Base-by-base conservation (phyloP, 2,797 vertebrate species). In the Sorex maritimensis region DNA sequence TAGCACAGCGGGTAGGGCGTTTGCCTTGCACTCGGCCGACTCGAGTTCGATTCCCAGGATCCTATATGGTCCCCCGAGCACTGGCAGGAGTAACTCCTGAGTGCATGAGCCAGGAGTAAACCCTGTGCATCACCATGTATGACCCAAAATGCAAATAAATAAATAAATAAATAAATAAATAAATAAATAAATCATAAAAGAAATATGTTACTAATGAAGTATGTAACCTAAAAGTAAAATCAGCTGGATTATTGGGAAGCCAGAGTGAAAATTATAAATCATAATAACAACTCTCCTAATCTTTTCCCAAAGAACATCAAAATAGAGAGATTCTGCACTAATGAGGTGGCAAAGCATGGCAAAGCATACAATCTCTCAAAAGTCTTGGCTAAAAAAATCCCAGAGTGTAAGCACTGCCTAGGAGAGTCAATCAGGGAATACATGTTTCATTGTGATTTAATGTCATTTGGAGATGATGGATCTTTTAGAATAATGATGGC, bases 141-240 rank as follows among this genome's bases (percentile, higher is more conserved):
- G 34, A 34, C 34, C 34, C 34, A 34, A 34, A 34, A 34, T 34
- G 34, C 34, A 34, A 34, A 34, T 34, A 34, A 34, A 34, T 34
- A 34, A 34, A 34, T 34, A 93, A 90, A n/a, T 86, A 89, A 34
- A 52, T 52, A 5, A 88, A 24, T 80, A 34, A 34, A 34, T 34
- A 93, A 90, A n/a, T 86, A 89, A 34, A 52, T 52, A 5, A 88
- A 24, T 80, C 58, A 90, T 0, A 87, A 21, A 85, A 81, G 11
- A 10, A 68, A 38, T 58, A 49, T 73, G 10, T 85, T 84, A 34
- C 30, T 86, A 17, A 84, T 75, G 86, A 84, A 91, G 46, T 46
- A 26, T 80, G 4, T 46, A 72, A 75, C 12, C 68, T 81, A 34
- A 80, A 89, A 86, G 15, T 34, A 86, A 93, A 92, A 84, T n/a